Evolutionary conservation across 2,888 invertebrate genomes (phyloP), one percentile per base, ranked within the genome.

Genomic region (Cephus runcator): DNA sequence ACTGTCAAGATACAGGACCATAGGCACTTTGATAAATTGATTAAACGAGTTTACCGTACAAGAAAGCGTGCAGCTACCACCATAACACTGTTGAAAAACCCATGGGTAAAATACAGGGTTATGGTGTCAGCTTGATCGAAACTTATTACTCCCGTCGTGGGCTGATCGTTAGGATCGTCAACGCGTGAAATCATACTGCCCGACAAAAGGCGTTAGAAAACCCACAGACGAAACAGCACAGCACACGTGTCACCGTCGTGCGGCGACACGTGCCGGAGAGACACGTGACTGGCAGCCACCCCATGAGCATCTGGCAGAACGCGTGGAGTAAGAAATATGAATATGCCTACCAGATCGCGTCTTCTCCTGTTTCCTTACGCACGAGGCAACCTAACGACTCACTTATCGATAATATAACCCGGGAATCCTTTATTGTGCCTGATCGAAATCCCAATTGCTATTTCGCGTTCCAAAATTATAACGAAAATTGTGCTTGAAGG

Each of bases 391-490:
- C 73, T 82, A 79, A 79, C 81, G 82, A 82, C 75, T 81, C 81
- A 74, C 77, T 79, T 75, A 80, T 79, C 81, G 82, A 77, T 80
- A 79, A 78, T 79, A 81, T 81, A 56, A 15, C 56, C 56, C 56
- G 23, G 23, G 23, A 56, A 56, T 56, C 23, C 56, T 56, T 56
- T 56, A 56, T 56, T 56, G 56, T 56, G 56, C 23, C 23, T 56
- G 23, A 56, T 56, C 56, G 2, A 56, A 56, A 81, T 80, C 80
- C 71, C 69, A 68, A 87, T 85, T 87, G 85, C 84, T 75, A 79
- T 87, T 85, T 77, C 83, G 81, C 85, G 86, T 86, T 83, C 76
- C 77, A 79, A 83, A 85, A 85, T 86, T 86, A 80, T 78, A 69
- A 69, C 73, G 75, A 77, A 81, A 83, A 83, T 83, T 81, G 82